Percentiles rank a stretch among this genome's conserved stretches.
Conservation (phyloP, 2,797 vertebrate genomes). For the Gouania willdenowi region DNA sequence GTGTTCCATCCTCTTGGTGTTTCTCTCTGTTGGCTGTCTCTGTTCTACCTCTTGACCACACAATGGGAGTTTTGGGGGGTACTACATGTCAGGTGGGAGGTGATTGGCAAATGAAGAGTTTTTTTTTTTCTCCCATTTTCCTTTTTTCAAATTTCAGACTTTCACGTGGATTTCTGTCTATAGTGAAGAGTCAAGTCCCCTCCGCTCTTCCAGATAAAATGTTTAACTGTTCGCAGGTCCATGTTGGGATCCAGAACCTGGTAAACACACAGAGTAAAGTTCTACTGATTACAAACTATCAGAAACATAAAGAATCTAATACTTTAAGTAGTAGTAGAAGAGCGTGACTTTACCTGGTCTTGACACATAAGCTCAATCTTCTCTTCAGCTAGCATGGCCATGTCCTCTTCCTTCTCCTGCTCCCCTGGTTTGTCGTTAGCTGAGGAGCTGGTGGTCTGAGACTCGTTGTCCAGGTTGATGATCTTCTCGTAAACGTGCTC, state of each 20-base stretch:
- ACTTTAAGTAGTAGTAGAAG: no score
- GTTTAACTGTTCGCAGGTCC: conserved; percentile 98
- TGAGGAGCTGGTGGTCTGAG: conserved; percentile 97
- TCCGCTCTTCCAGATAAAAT: conserved; percentile 99
- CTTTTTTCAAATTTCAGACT: conserved; percentile 36
- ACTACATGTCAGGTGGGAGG: conserved; percentile 67
- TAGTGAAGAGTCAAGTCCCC: conserved; percentile 98
- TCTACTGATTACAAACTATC: background rate
- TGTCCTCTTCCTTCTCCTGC: conserved; percentile 97
- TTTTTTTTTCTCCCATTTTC: no score
- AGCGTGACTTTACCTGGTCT: conserved; percentile 85
- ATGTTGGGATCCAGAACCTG: conserved; percentile 98
- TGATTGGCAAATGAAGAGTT: conserved; percentile 75
- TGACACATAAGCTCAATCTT: conserved; percentile 98
- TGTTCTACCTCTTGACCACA: conserved; percentile 58
- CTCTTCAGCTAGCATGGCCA: conserved; percentile 94
- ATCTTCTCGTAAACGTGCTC: conserved; percentile 99
- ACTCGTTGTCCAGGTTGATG: conserved; percentile 96
- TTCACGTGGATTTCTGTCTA: conserved; percentile 97
- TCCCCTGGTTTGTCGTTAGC: conserved; percentile 96
- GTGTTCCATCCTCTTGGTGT: conserved; percentile 22
- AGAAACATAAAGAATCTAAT: no score
- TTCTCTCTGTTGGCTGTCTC: conserved; percentile 47
- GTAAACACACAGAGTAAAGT: background rate
- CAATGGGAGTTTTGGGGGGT: conserved; percentile 54